Base-by-base conservation (phyloP, 2,888 invertebrate species). In the Cerastis leucographa region DNA sequence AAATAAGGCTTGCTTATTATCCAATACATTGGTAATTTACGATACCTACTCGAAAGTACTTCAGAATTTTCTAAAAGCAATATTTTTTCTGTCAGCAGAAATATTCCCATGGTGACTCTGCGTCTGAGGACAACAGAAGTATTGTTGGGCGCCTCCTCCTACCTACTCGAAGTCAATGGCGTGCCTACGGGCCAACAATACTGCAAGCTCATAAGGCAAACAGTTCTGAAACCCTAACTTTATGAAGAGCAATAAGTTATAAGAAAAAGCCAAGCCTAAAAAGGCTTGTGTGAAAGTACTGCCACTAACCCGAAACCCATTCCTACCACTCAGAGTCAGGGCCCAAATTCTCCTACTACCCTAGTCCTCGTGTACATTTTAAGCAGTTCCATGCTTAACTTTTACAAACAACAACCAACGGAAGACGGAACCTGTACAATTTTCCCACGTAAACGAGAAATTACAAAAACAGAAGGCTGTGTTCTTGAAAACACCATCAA, bases 401-500 rank as follows among this genome's bases (percentile, higher is more conserved):
- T 49, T 42, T n/a, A 56, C 17, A 4, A 19, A 44, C 22, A n/a
- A 25, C 4, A 40, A 67, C 22, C 29, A 51, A 69, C 19, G 4
- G 12, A 46, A 40, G 19, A 65, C 1, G 17, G 2, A 17, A 25
- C 22, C 66, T 77, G 22, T 51, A 59, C 22, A 61, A 71, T 56
- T 82, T 73, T 49, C 78, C 61, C 66, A 71, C 49, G 40, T 51
- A 49, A 6, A 19, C 19, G 40, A 66, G 71, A 83, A 82, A 86
- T 78, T 14, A 75, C 4, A 72, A 74, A 71, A 71, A 49, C 66
- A 25, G 76, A 76, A 77, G 69, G 56, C 61, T 54, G 68, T 69
- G 85, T 75, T 76, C 84, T 83, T 86, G 84, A 88, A 81, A 82
- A 80, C 67, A 74, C 76, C 79, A 78, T 85, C 80, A 85, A 81